A percentile compares a stretch with the other conserved stretches of the same genome.
Evolutionary conservation across 2,113 vertebrate genomes (phyloP).

Genomic region (Terrapene triunguis): DNA sequence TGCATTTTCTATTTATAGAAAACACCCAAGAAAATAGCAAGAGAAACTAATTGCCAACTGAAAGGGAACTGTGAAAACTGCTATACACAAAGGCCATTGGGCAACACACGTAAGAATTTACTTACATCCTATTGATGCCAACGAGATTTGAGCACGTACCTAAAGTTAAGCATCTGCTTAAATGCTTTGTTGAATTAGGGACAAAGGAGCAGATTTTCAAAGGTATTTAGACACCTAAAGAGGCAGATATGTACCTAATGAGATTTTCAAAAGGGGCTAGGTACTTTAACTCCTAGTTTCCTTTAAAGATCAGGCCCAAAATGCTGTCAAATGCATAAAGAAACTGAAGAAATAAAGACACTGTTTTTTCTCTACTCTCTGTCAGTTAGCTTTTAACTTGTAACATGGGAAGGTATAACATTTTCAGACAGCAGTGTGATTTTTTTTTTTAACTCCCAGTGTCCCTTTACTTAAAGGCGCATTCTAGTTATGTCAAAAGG

Average conservation of each 20-base stretch:
- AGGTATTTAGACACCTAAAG: not conserved
- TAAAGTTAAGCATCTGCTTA: not conserved
- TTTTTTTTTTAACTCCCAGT: not conserved
- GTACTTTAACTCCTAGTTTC: not conserved
- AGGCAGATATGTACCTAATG: not conserved
- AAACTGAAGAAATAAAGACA: not conserved
- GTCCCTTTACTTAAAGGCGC: not conserved
- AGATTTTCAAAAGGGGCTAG: not conserved
- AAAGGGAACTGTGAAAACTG: not conserved
- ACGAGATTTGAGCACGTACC: not conserved
- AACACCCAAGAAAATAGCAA: not conserved
- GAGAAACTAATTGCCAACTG: not conserved
- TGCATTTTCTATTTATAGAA: not conserved
- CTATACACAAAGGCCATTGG: not conserved
- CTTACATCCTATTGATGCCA: not conserved
- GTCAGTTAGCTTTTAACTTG: not conserved
- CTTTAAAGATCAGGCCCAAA: not conserved
- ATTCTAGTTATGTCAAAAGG: slow-evolving; percentile 8
- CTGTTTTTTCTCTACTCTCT: too few species aligned
- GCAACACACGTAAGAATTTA: not conserved
- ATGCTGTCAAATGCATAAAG: not conserved
- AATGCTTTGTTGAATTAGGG: not conserved
- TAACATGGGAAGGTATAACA: not conserved
- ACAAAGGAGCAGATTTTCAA: not conserved
- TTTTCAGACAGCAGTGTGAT: not conserved